These are phyloP conservation scores for Camponotus vicinus DNA, from an alignment of 1,140 invertebrate genomes.

Conservation along the genomic window DNA sequence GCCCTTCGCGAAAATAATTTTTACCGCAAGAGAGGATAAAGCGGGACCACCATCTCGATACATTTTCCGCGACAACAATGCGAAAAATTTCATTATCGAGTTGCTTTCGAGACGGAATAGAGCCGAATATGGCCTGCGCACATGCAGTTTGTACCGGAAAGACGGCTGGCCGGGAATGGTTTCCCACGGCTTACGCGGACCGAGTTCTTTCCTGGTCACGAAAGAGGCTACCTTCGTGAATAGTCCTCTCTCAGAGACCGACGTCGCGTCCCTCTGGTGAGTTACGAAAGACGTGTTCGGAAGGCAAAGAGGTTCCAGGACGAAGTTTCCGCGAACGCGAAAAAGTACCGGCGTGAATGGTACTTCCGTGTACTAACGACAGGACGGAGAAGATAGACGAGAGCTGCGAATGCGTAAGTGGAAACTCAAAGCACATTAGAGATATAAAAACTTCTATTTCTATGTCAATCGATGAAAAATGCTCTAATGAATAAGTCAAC, in stretches of 20 bases:
- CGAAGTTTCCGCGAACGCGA: conserved; percentile 62
- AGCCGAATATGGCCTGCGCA: conserved; percentile 54
- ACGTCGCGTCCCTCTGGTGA: conserved; percentile 57
- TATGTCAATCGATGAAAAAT: not conserved
- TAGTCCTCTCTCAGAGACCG: conserved; percentile 35
- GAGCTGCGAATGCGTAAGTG: conserved; percentile 27
- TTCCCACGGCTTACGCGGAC: conserved; percentile 50
- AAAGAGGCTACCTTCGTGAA: conserved; percentile 43
- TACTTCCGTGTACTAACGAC: conserved; percentile 55
- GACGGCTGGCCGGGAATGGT: conserved; percentile 42
- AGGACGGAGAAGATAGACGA: not conserved
- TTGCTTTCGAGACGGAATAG: conserved; percentile 56
- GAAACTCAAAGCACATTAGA: not conserved
- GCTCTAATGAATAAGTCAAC: not conserved
- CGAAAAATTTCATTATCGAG: conserved; percentile 62
- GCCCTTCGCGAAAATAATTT: conserved; percentile 56
- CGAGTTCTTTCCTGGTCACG: conserved; percentile 49
- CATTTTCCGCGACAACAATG: conserved; percentile 47
- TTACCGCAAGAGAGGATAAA: not conserved
- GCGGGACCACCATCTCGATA: conserved; percentile 5
- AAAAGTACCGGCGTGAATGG: conserved; percentile 45
- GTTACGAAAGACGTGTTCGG: conserved; percentile 70
- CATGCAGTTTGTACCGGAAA: conserved; percentile 42
- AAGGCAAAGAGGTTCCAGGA: conserved; percentile 64
- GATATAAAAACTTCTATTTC: conserved; percentile 14